phyloP scores from a whole-genome alignment of 2,888 invertebrate species.

The Lomographa bimaculata region DNA sequence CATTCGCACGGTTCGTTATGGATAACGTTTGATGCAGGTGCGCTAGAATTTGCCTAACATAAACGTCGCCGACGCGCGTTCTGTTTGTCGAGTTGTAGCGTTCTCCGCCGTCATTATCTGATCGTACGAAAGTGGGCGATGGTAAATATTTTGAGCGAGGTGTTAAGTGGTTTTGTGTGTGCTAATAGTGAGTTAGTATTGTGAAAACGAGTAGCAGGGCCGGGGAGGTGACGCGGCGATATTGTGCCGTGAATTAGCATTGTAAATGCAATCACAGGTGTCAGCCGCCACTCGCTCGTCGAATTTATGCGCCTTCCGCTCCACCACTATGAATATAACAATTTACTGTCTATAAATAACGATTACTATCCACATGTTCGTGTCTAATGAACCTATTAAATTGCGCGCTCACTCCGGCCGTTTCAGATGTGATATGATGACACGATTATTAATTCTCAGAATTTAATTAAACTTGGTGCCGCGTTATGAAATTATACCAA shows the following conservation, averaged over 20 bases:
- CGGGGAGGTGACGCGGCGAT: slow-evolving; percentile 58
- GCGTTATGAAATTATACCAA: background rate
- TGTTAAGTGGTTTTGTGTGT: slow-evolving; percentile 17
- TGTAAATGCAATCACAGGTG: slow-evolving; percentile 84
- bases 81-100: background rate
- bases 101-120: background rate
- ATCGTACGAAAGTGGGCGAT: slow-evolving; percentile 4
- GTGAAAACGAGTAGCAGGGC: slow-evolving; percentile 51
- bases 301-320: slow-evolving; percentile 79
- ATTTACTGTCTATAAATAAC: slow-evolving; percentile 76
- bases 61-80: background rate
- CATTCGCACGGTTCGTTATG: slow-evolving; percentile 46
- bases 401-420: slow-evolving; percentile 45
- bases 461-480: slow-evolving; percentile 29
- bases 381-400: slow-evolving; percentile 63
- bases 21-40: slow-evolving; percentile 29
- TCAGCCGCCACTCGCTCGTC: slow-evolving; percentile 74
- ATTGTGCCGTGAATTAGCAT: slow-evolving; percentile 79
- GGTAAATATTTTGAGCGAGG: slow-evolving; percentile 23
- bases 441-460: slow-evolving; percentile 30
- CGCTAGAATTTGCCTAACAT: slow-evolving; percentile 10
- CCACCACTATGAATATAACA: slow-evolving; percentile 71
- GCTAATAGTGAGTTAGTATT: slow-evolving; percentile 35
- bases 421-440: slow-evolving; percentile 32
- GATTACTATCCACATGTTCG: slow-evolving; percentile 59